Conservation (phyloP, 2,888 invertebrate species). For the Teinopalpus imperialis region DNA sequence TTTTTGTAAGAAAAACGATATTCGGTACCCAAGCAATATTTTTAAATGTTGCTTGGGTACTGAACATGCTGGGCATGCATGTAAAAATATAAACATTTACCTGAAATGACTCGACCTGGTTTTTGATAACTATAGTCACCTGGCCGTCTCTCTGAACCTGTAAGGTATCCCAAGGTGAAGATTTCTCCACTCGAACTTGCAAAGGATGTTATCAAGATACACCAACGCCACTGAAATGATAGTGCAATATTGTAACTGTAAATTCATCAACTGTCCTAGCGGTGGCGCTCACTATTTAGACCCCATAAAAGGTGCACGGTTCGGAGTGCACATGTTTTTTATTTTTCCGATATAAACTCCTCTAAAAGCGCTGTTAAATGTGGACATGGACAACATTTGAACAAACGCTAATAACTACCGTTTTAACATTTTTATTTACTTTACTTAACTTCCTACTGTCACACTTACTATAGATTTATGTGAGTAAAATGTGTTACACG, state of each 20-base stretch:
- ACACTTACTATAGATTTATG: conserved; percentile 11
- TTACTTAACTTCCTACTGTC: conserved; percentile 7
- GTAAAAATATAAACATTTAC: conserved; percentile 37
- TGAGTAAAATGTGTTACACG: conserved; percentile 1
- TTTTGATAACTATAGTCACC: conserved; percentile 90
- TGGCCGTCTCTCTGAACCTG: conserved; percentile 89
- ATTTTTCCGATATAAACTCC: conserved; percentile 66
- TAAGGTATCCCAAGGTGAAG: conserved; percentile 91
- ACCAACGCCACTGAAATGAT: conserved; percentile 59
- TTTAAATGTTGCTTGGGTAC: no score
- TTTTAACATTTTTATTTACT: conserved; percentile 11
- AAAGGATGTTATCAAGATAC: conserved; percentile 44
- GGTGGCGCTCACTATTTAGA: conserved; percentile 22
- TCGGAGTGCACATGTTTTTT: conserved; percentile 57
- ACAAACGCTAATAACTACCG: conserved; percentile 5
- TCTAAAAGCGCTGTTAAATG: conserved; percentile 54
- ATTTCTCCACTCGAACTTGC: conserved; percentile 66
- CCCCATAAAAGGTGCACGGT: conserved; percentile 37
- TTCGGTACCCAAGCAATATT: no score
- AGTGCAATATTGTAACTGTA: conserved; percentile 26
- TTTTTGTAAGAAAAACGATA: no score
- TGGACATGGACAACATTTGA: conserved; percentile 27
- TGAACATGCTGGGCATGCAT: no score
- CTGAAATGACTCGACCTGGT: conserved; percentile 85
- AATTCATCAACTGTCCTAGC: background rate